Evolutionary conservation across 2,113 vertebrate species (phyloP), one percentile per base, ranked within the genome.

Genomic region (Corythaixoides concolor): DNA sequence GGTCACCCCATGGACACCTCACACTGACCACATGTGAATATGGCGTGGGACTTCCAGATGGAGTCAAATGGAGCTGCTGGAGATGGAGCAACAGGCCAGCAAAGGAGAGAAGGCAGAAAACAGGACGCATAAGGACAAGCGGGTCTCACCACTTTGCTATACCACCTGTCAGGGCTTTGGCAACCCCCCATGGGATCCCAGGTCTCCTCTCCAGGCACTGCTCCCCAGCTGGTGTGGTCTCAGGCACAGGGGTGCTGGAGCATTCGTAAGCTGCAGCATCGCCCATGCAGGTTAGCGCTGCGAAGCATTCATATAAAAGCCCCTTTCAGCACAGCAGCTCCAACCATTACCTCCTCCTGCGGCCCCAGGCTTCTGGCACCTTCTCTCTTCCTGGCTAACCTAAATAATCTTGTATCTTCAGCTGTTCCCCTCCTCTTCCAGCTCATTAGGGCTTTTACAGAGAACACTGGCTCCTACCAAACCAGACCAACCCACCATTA

Each of bases 391-490:
- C 37, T 27, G 73, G n/a, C 69, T 94, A 90, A 96, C 95, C 90
- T 94, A 95, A 88, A 94, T 85, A 84, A 86, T 60, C 39, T 41
- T 32, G 8, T n/a, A 33, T 26, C 66, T 85, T 93, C 91, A 83
- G 89, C 79, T 85, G 75, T 49, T 82, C 59, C 59, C 72, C 47
- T 93, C 30, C 83, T 85, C 86, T 93, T 94, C 56, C 39, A 87
- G 89, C 94, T 96, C 85, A 92, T 97, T 94, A 96, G 59, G 74
- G 35, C 87, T 94, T 87, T 85, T 13, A 43, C 41, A 85, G 85
- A 88, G 83, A 95, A 93, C 35, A 39, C 32, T 33, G 60, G 58
- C 81, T 92, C 50, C 35, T 67, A 49, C 70, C 8, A 3, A 94
- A 95, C 89, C 52, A 0, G 2, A 87, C 67, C 74, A 94, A 60